Conservation (phyloP, 2,888 invertebrate species). For the Oscheius sp. region DNA sequence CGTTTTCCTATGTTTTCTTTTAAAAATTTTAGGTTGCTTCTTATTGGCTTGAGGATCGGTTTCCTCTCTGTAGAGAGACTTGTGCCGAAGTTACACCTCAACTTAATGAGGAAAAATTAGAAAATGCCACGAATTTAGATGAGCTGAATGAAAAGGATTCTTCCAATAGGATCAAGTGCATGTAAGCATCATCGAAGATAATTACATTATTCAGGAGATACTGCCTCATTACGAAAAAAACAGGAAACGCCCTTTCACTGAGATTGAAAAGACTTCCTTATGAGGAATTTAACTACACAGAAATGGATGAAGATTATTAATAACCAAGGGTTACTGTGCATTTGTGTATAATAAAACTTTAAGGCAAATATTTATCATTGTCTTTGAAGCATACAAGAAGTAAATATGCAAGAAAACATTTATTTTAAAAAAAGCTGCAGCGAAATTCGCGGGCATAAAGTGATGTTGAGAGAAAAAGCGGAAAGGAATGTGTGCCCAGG, state of each 20-base stretch:
- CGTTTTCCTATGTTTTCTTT: background rate
- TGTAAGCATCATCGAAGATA: background rate
- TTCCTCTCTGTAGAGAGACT: conserved; percentile 4
- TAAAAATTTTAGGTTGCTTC: background rate
- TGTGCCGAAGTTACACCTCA: conserved; percentile 1
- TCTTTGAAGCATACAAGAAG: conserved; percentile 11
- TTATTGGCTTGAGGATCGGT: background rate
- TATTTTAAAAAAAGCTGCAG: conserved; percentile 10
- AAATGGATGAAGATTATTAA: background rate
- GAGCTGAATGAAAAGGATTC: conserved; percentile 22
- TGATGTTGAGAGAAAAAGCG: conserved; percentile 19
- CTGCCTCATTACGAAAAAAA: conserved; percentile 18
- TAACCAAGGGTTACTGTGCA: too few species aligned
- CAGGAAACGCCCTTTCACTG: background rate
- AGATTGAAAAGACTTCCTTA: conserved; percentile 3
- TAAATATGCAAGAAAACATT: background rate
- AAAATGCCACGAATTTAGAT: conserved; percentile 5
- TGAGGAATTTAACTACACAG: background rate
- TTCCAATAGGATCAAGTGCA: conserved; percentile 7
- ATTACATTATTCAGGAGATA: conserved; percentile 10
- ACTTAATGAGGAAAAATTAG: background rate
- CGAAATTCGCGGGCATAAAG: conserved; percentile 5
- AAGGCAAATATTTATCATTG: conserved; percentile 13
- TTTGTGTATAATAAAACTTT: background rate
- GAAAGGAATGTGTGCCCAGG: conserved; percentile 32